phyloP scores from a whole-genome alignment of 2,888 invertebrate genomes.

The Andrena minutula region DNA sequence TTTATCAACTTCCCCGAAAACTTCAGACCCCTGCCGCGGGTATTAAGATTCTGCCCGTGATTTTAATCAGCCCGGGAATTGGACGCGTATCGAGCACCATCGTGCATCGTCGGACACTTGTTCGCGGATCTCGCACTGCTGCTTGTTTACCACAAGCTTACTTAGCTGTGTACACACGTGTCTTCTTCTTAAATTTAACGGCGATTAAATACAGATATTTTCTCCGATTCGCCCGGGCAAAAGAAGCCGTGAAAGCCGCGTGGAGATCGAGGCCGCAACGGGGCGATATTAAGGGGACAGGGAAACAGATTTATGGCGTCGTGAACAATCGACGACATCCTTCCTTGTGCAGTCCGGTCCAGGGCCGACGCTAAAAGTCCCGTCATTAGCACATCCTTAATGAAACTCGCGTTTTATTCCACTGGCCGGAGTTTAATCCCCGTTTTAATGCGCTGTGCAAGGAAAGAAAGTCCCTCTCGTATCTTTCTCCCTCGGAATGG shows the following conservation, averaged over 20 bases:
- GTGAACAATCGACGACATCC: conserved; percentile 50
- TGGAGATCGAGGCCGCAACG: conserved; percentile 51
- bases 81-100: neutral
- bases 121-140: neutral
- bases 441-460: conserved; percentile 17
- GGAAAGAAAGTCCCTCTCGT: neutral
- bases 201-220: conserved; percentile 22
- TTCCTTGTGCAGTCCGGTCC: conserved; percentile 7
- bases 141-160: neutral
- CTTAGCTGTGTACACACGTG: neutral
- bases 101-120: neutral
- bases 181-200: neutral
- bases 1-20: neutral
- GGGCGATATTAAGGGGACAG: conserved; percentile 57
- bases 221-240: conserved; percentile 7
- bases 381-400: conserved; percentile 38
- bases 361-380: conserved; percentile 14
- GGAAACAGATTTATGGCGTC: conserved; percentile 60
- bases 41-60: conserved; percentile 10
- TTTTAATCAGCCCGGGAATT: conserved; percentile 9
- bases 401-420: conserved; percentile 28
- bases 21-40: too few relatives aligned
- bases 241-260: conserved; percentile 56
- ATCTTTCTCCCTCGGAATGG: neutral
- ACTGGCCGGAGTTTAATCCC: conserved; percentile 22